These are phyloP conservation scores for Drosophila yooni DNA, from an alignment of 2,888 invertebrate genomes.

Conservation along the genomic window DNA sequence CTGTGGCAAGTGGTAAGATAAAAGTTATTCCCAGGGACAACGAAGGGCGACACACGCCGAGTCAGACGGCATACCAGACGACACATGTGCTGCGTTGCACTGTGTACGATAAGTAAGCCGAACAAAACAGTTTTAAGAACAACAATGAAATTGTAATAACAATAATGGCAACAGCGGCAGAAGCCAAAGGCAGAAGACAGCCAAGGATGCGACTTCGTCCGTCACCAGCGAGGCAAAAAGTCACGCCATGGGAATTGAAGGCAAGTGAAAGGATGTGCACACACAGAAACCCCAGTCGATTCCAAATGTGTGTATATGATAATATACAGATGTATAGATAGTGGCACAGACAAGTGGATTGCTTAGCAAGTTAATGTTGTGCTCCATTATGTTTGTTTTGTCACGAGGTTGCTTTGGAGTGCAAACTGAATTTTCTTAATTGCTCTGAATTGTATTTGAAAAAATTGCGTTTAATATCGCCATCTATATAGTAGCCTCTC, in stretches of 20 bases:
- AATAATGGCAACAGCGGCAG: slow-evolving; percentile 57
- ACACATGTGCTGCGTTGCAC: slow-evolving; percentile 58
- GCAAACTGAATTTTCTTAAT: background rate
- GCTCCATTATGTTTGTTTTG: slow-evolving; percentile 19
- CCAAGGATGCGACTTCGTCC: slow-evolving; percentile 49
- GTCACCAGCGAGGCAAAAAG: slow-evolving; percentile 42
- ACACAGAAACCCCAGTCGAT: background rate
- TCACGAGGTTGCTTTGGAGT: slow-evolving; percentile 9
- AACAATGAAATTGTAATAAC: slow-evolving; percentile 67
- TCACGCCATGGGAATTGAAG: slow-evolving; percentile 54
- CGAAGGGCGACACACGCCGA: slow-evolving; percentile 11
- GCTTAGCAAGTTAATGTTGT: slow-evolving; percentile 32
- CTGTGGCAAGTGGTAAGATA: slow-evolving; percentile 28
- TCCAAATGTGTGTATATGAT: slow-evolving; percentile 28
- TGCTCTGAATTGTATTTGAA: background rate
- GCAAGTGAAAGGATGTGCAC: slow-evolving; percentile 20
- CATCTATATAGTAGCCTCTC: background rate
- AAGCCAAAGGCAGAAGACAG: slow-evolving; percentile 24
- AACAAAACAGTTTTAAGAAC: slow-evolving; percentile 50
- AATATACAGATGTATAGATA: slow-evolving; percentile 38
- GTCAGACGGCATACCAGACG: slow-evolving; percentile 33
- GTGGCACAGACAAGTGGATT: slow-evolving; percentile 23
- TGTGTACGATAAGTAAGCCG: slow-evolving; percentile 62
- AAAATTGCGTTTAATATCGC: background rate
- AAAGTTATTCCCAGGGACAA: slow-evolving; percentile 27